Percentiles rank a stretch among this genome's conserved stretches.
phyloP scores from a whole-genome alignment of 2,888 invertebrate species.

The Pyrocoelia pectoralis region DNA sequence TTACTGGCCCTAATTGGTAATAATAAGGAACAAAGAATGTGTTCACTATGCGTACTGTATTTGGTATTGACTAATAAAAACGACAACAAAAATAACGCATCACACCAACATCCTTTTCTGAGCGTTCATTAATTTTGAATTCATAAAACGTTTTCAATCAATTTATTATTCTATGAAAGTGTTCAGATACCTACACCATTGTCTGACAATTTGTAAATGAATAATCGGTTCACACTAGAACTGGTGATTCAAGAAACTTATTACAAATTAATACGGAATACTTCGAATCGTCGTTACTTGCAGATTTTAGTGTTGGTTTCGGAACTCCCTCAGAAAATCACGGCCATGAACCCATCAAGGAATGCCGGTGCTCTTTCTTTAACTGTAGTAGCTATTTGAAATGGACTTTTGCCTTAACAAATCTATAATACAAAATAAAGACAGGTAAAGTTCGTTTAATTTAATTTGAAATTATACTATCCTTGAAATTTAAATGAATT shows the following conservation, averaged over 20 bases:
- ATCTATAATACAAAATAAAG: too few species aligned
- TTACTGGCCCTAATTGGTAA: conserved; percentile 29
- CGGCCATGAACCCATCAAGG: conserved; percentile 27
- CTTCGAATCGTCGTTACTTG: conserved; percentile 15
- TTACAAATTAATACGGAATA: conserved; percentile 1
- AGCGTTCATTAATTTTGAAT: not conserved
- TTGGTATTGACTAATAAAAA: not conserved
- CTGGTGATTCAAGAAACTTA: not conserved
- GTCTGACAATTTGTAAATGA: not conserved
- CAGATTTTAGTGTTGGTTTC: conserved; percentile 17
- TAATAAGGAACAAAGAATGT: conserved; percentile 31
- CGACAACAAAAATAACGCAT: not conserved
- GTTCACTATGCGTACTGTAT: conserved; percentile 12
- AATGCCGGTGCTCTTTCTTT: conserved; percentile 17
- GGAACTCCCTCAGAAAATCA: not conserved
- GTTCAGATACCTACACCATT: conserved; percentile 7
- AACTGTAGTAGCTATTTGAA: not conserved
- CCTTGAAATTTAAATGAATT: too few species aligned
- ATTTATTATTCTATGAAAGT: conserved; percentile 14
- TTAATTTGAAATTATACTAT: too few species aligned
- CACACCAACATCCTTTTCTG: not conserved
- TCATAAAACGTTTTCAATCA: conserved; percentile 3
- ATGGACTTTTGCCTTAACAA: not conserved
- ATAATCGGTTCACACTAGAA: not conserved
- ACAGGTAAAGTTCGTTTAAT: too few species aligned